phyloP scores from a whole-genome alignment of 2,113 vertebrate genomes.

The Orycteropus afer region DNA sequence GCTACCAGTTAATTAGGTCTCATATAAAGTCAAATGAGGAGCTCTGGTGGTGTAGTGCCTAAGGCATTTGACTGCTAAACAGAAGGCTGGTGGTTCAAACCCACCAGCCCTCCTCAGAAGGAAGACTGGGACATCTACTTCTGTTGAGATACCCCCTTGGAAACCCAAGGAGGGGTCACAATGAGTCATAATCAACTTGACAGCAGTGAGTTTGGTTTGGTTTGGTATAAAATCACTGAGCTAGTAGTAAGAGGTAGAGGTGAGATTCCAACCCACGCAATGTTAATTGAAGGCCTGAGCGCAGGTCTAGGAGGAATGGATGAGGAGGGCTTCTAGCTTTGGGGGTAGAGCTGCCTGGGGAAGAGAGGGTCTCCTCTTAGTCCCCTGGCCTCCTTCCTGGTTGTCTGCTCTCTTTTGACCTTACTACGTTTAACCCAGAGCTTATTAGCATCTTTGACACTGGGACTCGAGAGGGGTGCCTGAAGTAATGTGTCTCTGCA shows the following conservation, averaged over 20 bases:
- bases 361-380: background rate
- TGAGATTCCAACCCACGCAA: background rate
- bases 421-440: background rate
- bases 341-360: background rate
- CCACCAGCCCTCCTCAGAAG: too few relatives aligned
- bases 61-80: too few relatives aligned
- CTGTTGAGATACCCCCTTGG: too few relatives aligned
- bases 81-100: too few relatives aligned
- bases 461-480: background rate
- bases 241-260: background rate
- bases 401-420: background rate
- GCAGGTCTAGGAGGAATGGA: too few relatives aligned
- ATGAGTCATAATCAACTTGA: too few relatives aligned
- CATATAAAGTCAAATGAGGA: too few relatives aligned
- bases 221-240: background rate
- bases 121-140: too few relatives aligned
- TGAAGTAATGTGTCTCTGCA: background rate
- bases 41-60: too few relatives aligned
- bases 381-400: background rate
- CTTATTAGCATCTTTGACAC: background rate
- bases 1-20: too few relatives aligned
- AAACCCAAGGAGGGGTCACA: too few relatives aligned
- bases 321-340: background rate
- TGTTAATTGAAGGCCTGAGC: background rate
- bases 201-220: too few relatives aligned